phyloP scores from a whole-genome alignment of 2,797 vertebrate species.

The Pyrocephalus nanus region DNA sequence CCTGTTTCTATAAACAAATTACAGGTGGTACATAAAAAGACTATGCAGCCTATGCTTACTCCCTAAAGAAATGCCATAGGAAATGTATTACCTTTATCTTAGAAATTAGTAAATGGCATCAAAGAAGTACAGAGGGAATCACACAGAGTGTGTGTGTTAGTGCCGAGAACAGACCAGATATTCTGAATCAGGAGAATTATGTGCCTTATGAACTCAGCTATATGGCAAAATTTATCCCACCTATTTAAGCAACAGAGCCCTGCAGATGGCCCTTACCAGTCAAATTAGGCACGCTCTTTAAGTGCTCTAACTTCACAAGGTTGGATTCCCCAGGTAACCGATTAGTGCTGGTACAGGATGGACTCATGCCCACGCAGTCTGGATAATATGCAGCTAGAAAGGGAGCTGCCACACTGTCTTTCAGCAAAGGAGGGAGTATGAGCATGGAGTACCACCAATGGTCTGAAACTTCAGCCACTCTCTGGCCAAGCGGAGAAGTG shows the following conservation, averaged over 20 bases:
- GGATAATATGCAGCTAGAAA: constrained; percentile 95
- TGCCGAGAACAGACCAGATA: neutral
- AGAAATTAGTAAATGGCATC: neutral
- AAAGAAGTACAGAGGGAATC: neutral
- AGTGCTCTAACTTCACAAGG: constrained; percentile 83
- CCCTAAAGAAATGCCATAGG: neutral
- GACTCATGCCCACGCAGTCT: constrained; percentile 99
- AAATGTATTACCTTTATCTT: neutral
- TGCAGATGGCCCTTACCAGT: constrained; percentile 77
- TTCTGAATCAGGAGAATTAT: neutral
- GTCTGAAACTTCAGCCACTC: constrained; percentile 92
- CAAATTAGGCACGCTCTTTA: constrained; percentile 69
- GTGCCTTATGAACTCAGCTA: neutral
- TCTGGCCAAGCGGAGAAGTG: constrained; percentile 74
- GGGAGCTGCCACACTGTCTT: constrained; percentile 92
- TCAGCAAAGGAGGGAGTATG: constrained; percentile 93
- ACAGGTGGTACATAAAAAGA: neutral
- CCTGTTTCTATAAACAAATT: neutral
- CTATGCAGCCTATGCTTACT: neutral
- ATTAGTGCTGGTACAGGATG: constrained; percentile 85
- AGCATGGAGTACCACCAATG: constrained; percentile 98
- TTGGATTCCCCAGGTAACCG: constrained; percentile 73
- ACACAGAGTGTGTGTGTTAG: neutral
- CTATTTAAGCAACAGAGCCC: constrained; percentile 7
- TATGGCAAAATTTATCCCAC: neutral